Evolutionary conservation across 2,113 vertebrate genomes (phyloP).

Genomic region (Gymnobelideus leadbeateri): DNA sequence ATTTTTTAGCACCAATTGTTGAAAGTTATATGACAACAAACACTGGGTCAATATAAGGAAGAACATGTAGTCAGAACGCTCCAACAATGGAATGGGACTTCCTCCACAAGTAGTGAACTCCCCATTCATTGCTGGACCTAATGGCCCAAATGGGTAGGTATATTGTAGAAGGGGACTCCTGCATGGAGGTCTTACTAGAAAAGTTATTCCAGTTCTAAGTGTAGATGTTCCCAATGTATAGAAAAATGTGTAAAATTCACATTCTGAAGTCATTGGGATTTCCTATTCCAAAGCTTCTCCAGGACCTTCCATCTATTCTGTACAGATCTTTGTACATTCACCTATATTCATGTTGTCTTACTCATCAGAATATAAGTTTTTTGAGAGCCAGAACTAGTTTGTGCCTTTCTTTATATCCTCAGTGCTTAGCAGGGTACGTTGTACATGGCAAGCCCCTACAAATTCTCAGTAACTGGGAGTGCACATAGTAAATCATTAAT

Average conservation of each 20-base stretch:
- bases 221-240: background rate
- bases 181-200: background rate
- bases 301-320: too few relatives aligned
- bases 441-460: too few relatives aligned
- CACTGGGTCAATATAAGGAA: background rate
- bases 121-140: background rate
- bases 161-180: background rate
- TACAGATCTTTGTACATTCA: too few relatives aligned
- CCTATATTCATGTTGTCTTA: too few relatives aligned
- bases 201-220: background rate
- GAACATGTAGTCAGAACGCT: background rate
- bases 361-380: too few relatives aligned
- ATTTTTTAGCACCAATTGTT: background rate
- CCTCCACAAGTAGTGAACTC: background rate
- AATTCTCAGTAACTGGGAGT: too few relatives aligned
- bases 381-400: too few relatives aligned
- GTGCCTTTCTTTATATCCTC: background rate
- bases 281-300: too few relatives aligned
- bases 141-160: background rate
- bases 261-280: too few relatives aligned
- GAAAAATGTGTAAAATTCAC: background rate
- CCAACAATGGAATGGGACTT: background rate
- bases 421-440: too few relatives aligned
- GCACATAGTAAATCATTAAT: too few relatives aligned
- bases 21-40: background rate